These are phyloP conservation scores for Idaea aversata DNA, from an alignment of 2,888 invertebrate genomes.

Conservation along the genomic window DNA sequence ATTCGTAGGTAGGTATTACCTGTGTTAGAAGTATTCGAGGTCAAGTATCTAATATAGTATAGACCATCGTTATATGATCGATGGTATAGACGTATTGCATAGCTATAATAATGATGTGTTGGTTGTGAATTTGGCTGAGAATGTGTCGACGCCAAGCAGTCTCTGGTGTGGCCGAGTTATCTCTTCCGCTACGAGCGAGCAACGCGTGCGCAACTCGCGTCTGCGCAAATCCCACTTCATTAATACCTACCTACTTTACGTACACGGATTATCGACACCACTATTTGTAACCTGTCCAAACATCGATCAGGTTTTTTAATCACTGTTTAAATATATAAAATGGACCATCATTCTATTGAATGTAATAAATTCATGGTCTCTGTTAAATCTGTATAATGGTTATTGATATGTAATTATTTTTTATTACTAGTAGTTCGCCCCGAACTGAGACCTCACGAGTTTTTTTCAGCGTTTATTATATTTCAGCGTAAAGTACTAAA, in stretches of 20 bases:
- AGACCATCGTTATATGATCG: too few species aligned
- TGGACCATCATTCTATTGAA: not conserved
- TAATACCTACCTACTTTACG: not conserved
- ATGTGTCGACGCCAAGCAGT: slow-evolving; percentile 58
- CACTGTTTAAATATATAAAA: not conserved
- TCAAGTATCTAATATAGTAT: not conserved
- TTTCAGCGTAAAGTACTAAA: too few species aligned
- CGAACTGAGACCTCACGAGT: too few species aligned
- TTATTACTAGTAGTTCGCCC: too few species aligned
- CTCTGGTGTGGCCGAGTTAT: slow-evolving; percentile 47
- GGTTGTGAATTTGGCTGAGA: slow-evolving; percentile 13
- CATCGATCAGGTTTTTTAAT: not conserved
- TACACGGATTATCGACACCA: not conserved
- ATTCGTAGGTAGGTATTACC: not conserved
- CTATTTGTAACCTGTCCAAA: not conserved
- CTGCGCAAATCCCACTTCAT: slow-evolving; percentile 32
- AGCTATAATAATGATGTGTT: slow-evolving; percentile 16
- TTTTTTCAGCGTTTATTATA: too few species aligned
- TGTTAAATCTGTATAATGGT: not conserved
- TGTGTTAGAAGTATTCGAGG: not conserved
- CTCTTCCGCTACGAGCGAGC: slow-evolving; percentile 31
- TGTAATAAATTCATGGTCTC: not conserved
- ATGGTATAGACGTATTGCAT: not conserved
- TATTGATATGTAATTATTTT: not conserved
- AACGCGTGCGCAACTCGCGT: not conserved